Evolutionary conservation across 2,113 vertebrate genomes (phyloP).

Genomic region (Nesoenas mayeri): DNA sequence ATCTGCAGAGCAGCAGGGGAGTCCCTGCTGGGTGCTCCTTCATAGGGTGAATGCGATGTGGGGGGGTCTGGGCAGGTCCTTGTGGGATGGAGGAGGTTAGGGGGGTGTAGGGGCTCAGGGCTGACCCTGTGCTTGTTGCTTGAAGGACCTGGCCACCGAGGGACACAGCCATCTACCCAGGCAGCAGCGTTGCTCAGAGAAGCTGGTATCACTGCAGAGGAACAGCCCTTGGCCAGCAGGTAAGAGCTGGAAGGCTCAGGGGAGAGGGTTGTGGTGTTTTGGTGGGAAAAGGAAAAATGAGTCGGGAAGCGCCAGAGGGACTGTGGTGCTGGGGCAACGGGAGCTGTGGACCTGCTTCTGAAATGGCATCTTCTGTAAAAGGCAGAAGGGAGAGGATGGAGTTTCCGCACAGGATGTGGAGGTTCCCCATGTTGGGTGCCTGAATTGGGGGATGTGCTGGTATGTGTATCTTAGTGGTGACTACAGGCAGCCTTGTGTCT

Average conservation of each 20-base stretch:
- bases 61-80: not conserved
- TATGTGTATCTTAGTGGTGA: rapidly evolving
- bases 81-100: rapidly evolving
- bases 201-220: rapidly evolving
- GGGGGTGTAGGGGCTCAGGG: not conserved
- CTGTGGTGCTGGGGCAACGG: rapidly evolving
- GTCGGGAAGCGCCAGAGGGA: not conserved
- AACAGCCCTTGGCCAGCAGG: not conserved
- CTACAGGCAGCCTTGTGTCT: rapidly evolving
- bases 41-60: not conserved
- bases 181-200: rapidly evolving
- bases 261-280: not conserved
- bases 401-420: rapidly evolving
- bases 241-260: not conserved
- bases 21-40: rapidly evolving
- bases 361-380: not conserved
- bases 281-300: not conserved
- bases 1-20: too few species aligned
- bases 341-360: not conserved
- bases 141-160: rapidly evolving
- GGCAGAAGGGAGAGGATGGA: not conserved
- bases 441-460: not conserved
- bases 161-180: rapidly evolving
- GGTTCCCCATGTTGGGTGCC: not conserved
- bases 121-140: rapidly evolving